Evolutionary conservation across 1,140 invertebrate species (phyloP), one percentile per base, ranked within the genome.

Genomic region (Lerema accius): DNA sequence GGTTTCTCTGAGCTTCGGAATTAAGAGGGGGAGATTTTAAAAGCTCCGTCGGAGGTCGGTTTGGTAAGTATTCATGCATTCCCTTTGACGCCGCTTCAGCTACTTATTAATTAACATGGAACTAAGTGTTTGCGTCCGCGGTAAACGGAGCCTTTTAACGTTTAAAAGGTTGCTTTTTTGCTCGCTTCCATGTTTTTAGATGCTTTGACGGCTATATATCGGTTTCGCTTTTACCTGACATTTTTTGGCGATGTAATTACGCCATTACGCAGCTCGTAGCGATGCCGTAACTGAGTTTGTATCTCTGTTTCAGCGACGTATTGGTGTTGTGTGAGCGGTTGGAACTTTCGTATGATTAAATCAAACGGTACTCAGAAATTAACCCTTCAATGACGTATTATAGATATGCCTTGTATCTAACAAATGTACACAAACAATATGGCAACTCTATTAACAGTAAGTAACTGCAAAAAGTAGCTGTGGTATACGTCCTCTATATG

Each of bases 41-140:
- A 90, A 90, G 86, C 87, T 67, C 76, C 79, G 80, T 74, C 71
- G 79, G 84, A 89, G 84, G 80, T 86, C 73, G 83, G 79, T 82
- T 85, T 76, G 71, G 76, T 69, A 87, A 89, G 86, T 89, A 89
- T 86, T 90, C 86, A 89, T 84, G 84, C 86, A 90, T 90, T 90
- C 88, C 78, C 88, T 90, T 90, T 90, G 88, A 90, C 84, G 79
- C 68, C 78, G 80, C 76, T 78, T 77, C 78, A 81, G 85, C 85
- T 88, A 86, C 85, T 90, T 89, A 88, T 76, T 88, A 89, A 89
- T 89, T 90, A 89, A 90, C 79, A 80, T 78, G 76, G 76, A 82
- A 81, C 82, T 90, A 90, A 90, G 86, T 90, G 88, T 90, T 90
- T 90, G 88, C 82, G 88, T 89, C 84, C 87, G 77, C 86, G 80